phyloP scores from a whole-genome alignment of 2,113 vertebrate species.

The Ursus arctos region DNA sequence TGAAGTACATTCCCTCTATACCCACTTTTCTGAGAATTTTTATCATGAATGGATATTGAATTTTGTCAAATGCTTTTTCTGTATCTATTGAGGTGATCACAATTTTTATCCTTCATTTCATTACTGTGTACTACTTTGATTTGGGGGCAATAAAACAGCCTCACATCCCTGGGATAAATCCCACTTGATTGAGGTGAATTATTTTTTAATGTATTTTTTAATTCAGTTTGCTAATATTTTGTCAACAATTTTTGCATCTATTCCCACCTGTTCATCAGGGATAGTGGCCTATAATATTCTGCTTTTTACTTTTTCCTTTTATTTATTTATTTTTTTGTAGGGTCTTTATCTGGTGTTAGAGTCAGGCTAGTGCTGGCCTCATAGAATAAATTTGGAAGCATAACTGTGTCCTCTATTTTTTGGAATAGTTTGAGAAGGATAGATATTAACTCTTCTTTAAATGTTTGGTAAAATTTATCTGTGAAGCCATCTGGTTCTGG shows the following conservation, averaged over 20 bases:
- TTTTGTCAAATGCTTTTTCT: neutral
- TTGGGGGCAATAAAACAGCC: neutral
- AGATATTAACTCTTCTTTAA: neutral
- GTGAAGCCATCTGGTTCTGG: neutral
- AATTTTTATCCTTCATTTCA: neutral
- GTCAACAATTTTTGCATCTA: neutral
- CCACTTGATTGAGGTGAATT: neutral
- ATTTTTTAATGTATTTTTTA: neutral
- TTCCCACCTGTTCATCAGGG: neutral
- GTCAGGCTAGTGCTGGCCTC: neutral
- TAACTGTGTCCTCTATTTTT: neutral
- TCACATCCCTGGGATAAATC: neutral
- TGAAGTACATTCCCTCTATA: neutral
- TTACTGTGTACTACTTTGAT: neutral
- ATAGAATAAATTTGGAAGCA: neutral
- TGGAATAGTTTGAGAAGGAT: neutral
- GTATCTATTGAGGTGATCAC: neutral
- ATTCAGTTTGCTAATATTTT: neutral
- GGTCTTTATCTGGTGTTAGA: neutral
- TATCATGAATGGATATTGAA: neutral
- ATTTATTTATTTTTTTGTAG: neutral
- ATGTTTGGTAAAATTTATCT: neutral
- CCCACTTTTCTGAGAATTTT: neutral
- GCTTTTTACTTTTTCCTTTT: neutral
- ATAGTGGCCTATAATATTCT: neutral